Percentiles rank a stretch among this genome's conserved stretches.
Evolutionary conservation across 2,797 vertebrate genomes (phyloP).

Genomic region (Ptychadena robeensis): DNA sequence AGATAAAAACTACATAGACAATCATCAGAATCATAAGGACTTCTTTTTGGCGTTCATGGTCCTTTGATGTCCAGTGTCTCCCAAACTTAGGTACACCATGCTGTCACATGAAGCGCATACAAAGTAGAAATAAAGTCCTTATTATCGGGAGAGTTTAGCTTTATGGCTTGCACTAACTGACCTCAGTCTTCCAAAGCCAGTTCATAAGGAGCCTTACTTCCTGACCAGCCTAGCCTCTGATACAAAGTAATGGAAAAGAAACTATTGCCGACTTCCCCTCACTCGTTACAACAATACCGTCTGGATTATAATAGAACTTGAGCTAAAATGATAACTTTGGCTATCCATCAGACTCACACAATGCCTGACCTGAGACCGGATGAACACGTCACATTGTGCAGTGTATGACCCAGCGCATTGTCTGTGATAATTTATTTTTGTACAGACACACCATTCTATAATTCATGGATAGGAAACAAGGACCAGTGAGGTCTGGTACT

Average conservation of each 20-base stretch:
- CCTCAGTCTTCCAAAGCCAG: slow-evolving; percentile 7
- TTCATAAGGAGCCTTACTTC: slow-evolving; percentile 32
- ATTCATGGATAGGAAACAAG: neutral
- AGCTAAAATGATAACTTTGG: slow-evolving; percentile 41
- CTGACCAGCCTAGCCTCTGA: slow-evolving; percentile 11
- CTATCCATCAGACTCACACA: slow-evolving; percentile 52
- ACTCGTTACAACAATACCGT: slow-evolving; percentile 38
- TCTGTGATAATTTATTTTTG: neutral
- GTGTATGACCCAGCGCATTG: neutral
- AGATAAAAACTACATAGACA: no score
- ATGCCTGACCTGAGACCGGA: slow-evolving; percentile 44
- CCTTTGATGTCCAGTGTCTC: no score
- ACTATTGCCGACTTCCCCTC: slow-evolving; percentile 33
- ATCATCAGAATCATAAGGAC: no score
- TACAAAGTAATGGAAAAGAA: slow-evolving; percentile 28
- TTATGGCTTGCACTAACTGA: neutral
- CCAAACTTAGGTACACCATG: no score
- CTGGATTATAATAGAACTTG: slow-evolving; percentile 38
- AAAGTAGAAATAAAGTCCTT: no score
- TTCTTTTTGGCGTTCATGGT: no score
- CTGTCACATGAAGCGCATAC: no score
- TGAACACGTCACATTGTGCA: slow-evolving; percentile 8
- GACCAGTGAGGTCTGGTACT: neutral
- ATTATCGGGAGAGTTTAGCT: neutral
- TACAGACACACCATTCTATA: neutral